phyloP scores from a whole-genome alignment of 1,140 invertebrate genomes.

The Aphaenogaster floridana region DNA sequence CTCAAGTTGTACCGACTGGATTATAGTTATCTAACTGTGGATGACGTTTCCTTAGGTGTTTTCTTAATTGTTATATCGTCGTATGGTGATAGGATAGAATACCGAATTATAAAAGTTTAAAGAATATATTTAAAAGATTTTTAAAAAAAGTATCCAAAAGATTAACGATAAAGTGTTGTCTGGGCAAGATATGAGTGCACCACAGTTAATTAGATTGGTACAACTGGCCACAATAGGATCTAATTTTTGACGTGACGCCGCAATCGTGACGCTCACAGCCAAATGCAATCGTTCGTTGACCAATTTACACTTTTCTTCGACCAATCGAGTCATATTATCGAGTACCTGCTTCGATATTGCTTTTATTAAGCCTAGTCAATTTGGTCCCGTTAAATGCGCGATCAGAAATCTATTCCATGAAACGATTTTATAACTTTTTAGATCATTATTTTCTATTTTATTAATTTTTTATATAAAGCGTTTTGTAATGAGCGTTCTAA shows the following conservation, averaged over 20 bases:
- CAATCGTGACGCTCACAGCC: conserved; percentile 56
- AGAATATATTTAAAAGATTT: neutral
- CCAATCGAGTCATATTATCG: conserved; percentile 67
- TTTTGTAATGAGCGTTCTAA: neutral
- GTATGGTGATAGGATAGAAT: neutral
- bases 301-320: conserved; percentile 78
- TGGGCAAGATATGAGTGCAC: neutral
- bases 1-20: conserved; percentile 7
- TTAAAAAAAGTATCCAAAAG: neutral
- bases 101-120: neutral
- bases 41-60: neutral
- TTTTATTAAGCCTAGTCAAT: conserved; percentile 48
- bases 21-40: neutral
- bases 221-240: conserved; percentile 20
- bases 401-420: conserved; percentile 29
- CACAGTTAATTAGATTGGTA: conserved; percentile 16
- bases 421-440: conserved; percentile 1
- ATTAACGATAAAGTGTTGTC: neutral
- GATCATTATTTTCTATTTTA: neutral
- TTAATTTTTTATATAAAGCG: neutral
- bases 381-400: conserved; percentile 15
- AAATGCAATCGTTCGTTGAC: conserved; percentile 75
- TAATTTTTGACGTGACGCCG: conserved; percentile 52
- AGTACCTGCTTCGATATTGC: conserved; percentile 72
- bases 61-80: neutral